Percentiles rank a stretch among this genome's conserved stretches.
These are phyloP conservation scores for Acanthoscelides obtectus DNA, from an alignment of 2,888 invertebrate genomes.

Conservation along the genomic window DNA sequence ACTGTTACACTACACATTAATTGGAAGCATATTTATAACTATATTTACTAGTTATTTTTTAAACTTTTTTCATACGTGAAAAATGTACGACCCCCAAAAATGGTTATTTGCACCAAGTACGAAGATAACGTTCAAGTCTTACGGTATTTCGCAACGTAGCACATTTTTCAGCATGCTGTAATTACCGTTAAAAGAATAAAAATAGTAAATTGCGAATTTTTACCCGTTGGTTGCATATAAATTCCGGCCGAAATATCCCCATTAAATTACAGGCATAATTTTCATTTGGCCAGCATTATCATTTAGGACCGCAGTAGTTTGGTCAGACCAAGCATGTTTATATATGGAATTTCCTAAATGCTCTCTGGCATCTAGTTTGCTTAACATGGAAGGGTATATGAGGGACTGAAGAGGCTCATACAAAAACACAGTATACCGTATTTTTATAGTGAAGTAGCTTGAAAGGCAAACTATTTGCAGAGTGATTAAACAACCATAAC, in stretches of 20 bases:
- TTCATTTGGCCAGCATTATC: slow-evolving; percentile 19
- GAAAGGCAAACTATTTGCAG: no score
- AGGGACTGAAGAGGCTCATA: not conserved
- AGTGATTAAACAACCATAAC: no score
- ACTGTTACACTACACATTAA: no score
- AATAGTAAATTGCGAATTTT: not conserved
- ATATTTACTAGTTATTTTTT: no score
- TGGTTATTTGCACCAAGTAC: no score
- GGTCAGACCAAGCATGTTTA: slow-evolving; percentile 15
- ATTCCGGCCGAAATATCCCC: not conserved
- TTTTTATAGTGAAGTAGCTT: not conserved
- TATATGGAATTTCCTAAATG: slow-evolving; percentile 21
- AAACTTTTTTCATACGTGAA: no score
- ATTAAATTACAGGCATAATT: slow-evolving; percentile 20
- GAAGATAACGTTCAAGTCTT: no score
- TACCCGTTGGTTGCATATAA: not conserved
- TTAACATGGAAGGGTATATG: not conserved
- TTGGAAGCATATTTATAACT: no score
- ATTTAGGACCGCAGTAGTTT: slow-evolving; percentile 10
- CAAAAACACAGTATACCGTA: not conserved
- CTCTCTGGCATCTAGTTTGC: not conserved
- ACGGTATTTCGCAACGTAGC: not conserved
- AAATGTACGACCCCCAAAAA: no score
- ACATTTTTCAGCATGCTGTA: not conserved
- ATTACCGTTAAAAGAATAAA: not conserved